These are phyloP conservation scores for Elephas maximus DNA, from an alignment of 2,113 vertebrate genomes.

Conservation along the genomic window DNA sequence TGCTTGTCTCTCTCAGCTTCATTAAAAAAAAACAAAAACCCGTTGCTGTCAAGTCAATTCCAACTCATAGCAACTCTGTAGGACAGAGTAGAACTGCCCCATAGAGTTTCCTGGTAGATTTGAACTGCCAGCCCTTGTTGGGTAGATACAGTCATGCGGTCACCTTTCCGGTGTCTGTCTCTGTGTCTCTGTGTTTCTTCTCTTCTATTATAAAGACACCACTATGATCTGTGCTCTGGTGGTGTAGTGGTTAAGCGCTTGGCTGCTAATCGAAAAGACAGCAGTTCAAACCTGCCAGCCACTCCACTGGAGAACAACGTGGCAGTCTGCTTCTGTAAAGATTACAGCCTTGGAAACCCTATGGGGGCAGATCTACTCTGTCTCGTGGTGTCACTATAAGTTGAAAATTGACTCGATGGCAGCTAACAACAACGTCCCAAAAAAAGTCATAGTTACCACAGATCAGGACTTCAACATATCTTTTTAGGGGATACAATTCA, in stretches of 20 bases:
- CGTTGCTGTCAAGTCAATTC: too few relatives aligned
- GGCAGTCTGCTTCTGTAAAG: neutral
- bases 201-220: neutral
- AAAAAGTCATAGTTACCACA: neutral
- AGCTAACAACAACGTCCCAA: neutral
- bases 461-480: too few relatives aligned
- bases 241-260: neutral
- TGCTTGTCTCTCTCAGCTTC: neutral
- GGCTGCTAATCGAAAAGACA: neutral
- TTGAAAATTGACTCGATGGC: neutral
- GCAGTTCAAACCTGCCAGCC: neutral
- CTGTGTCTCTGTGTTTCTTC: neutral
- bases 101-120: too few relatives aligned
- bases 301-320: neutral
- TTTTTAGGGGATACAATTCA: neutral
- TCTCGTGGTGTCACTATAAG: neutral
- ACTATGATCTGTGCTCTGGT: neutral
- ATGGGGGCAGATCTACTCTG: neutral
- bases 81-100: too few relatives aligned
- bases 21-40: too few relatives aligned
- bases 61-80: too few relatives aligned
- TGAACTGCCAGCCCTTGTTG: neutral
- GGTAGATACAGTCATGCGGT: neutral
- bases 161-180: neutral
- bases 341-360: neutral